Conservation (phyloP, 2,797 vertebrate genomes). For the Onychomys arenicola region DNA sequence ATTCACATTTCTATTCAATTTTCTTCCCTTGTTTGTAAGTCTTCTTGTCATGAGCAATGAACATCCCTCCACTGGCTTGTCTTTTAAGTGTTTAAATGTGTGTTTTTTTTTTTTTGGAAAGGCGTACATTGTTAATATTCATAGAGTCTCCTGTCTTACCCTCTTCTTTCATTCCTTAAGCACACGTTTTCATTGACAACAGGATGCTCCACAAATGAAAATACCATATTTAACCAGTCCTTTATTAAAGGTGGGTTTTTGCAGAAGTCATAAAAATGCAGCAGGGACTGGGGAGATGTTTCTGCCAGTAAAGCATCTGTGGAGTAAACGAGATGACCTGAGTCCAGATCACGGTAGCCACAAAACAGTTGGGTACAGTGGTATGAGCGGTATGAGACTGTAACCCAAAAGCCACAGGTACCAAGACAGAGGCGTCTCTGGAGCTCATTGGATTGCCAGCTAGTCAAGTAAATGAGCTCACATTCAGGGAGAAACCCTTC, state of each 20-base stretch:
- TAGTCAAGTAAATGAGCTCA: neutral
- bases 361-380: neutral
- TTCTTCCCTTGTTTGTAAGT: slow-evolving; percentile 50
- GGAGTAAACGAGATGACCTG: neutral
- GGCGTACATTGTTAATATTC: slow-evolving; percentile 52
- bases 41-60: slow-evolving; percentile 42
- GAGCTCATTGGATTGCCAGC: neutral
- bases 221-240: neutral
- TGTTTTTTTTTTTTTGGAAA: neutral
- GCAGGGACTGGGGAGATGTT: neutral
- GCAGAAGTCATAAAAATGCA: neutral
- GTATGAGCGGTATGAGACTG: neutral
- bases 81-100: slow-evolving; percentile 48
- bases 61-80: slow-evolving; percentile 8
- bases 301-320: neutral
- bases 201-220: neutral
- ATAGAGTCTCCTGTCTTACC: neutral
- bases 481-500: neutral
- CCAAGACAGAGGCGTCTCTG: neutral
- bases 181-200: neutral
- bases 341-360: neutral
- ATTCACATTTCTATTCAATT: slow-evolving; percentile 39
- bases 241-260: neutral
- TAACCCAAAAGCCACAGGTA: neutral
- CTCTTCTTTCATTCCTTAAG: neutral